A percentile compares a stretch with the other conserved stretches of the same genome.
phyloP scores from a whole-genome alignment of 1,140 invertebrate species.

The Calycopis cecrops region DNA sequence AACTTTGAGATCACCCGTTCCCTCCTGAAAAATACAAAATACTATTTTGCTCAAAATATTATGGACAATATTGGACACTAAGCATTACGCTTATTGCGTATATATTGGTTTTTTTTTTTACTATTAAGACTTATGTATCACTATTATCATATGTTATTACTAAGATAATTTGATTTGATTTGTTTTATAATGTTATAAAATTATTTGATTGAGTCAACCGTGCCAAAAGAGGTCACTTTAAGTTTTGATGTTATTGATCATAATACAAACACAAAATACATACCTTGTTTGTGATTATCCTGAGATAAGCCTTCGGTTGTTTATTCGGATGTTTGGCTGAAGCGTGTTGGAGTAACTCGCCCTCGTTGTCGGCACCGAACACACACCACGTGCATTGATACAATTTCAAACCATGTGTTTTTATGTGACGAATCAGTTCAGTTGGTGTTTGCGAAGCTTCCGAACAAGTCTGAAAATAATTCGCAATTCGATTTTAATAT shows the following conservation, averaged over 20 bases:
- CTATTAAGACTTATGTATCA: background rate
- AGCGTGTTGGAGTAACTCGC: constrained; percentile 77
- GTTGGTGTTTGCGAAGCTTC: constrained; percentile 4
- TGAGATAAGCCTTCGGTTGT: constrained; percentile 60
- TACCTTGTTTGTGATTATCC: constrained; percentile 55
- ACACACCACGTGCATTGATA: constrained; percentile 67
- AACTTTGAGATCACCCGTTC: constrained; percentile 39
- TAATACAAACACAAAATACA: constrained; percentile 10
- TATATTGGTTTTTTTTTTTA: too few relatives aligned
- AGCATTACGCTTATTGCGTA: too few relatives aligned
- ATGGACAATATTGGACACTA: background rate
- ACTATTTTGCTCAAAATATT: background rate
- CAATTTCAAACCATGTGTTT: constrained; percentile 44
- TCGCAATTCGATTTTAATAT: background rate
- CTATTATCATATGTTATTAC: too few relatives aligned
- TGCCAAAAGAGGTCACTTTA: background rate
- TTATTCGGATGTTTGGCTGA: constrained; percentile 75
- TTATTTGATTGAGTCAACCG: too few relatives aligned
- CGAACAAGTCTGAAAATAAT: constrained; percentile 38
- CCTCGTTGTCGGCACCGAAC: constrained; percentile 54
- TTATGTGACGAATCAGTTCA: constrained; percentile 45
- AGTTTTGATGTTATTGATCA: background rate
- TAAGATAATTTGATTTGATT: too few relatives aligned
- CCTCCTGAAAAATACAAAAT: constrained; percentile 39
- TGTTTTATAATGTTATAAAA: too few relatives aligned